Evolutionary conservation across 2,888 invertebrate genomes (phyloP), one percentile per base, ranked within the genome.

Genomic region (Quadroppia sp.): DNA sequence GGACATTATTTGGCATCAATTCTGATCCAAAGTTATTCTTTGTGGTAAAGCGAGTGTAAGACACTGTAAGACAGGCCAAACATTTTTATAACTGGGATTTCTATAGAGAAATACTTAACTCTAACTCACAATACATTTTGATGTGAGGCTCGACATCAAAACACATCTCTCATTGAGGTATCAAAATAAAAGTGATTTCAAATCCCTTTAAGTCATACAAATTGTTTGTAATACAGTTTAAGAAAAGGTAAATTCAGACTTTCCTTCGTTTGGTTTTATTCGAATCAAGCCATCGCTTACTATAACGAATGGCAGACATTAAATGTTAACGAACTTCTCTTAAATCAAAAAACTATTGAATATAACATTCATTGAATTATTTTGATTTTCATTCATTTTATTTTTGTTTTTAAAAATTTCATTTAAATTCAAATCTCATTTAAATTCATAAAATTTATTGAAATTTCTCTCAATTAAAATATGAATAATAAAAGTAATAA

Each of bases 181-280:
- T 25, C 6, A 9, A 25, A 23, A 56, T 9, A 13, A 64, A 64
- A 64, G 64, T 64, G 64, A 64, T 64, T 64, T 64, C 30, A 64
- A 64, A 64, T 64, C 64, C n/a, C 64, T 64, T 64, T 64, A 64
- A 64, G 64, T 64, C 28, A 64, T 64, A 64, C 64, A 64, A 64
- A 64, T 64, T 64, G 64, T 64, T 64, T 64, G 20, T 9, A 64
- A 64, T 64, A 64, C 36, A 64, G 36, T 64, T 64, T 64, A n/a
- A 64, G 64, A 36, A 64, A 32, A 64, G 64, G 9, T 9, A 64
- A 64, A 64, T 64, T 64, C 11, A 64, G 36, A n/a, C n/a, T n/a
- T n/a, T n/a, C n/a, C n/a, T n/a, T n/a, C n/a, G n/a, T n/a, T n/a
- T n/a, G n/a, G n/a, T n/a, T n/a, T n/a, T n/a, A n/a, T n/a, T n/a